Evolutionary conservation across 2,113 vertebrate species (phyloP).

Genomic region (Penelope pileata): DNA sequence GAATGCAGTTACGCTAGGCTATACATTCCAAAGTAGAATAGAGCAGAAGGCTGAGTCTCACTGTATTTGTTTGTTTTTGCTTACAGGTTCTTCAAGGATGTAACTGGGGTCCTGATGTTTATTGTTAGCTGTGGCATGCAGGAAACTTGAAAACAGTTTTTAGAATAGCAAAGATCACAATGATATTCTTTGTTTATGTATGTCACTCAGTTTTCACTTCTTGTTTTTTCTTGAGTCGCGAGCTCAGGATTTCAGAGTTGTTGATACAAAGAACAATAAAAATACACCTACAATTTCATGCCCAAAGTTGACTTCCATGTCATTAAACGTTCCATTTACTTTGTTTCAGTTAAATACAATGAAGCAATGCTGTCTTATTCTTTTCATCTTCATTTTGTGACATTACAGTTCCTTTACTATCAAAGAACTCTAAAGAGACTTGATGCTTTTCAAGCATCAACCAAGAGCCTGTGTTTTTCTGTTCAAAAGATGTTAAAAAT

Average conservation of each 20-base stretch:
- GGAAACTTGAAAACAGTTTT: neutral
- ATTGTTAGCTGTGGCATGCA: neutral
- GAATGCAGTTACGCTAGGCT: neutral
- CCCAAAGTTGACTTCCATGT: neutral
- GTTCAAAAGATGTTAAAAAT: conserved; percentile 19
- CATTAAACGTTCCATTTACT: neutral
- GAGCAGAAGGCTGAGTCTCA: neutral
- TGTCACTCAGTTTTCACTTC: neutral
- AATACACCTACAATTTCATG: neutral
- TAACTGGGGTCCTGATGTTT: neutral
- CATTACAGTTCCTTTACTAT: neutral
- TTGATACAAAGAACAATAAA: neutral
- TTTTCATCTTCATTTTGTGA: conserved; percentile 20
- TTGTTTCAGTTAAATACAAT: neutral
- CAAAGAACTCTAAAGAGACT: neutral
- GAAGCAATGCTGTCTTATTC: neutral
- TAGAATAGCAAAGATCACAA: neutral
- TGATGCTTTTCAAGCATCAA: conserved; percentile 6
- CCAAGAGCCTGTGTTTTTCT: neutral
- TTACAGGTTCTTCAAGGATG: neutral
- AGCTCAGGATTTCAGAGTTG: neutral
- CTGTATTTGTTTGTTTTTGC: neutral
- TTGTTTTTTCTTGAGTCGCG: neutral
- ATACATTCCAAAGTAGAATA: neutral
- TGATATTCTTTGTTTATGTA: neutral